Evolutionary conservation across 2,888 invertebrate species (phyloP).

Genomic region (Aleiodes leptofemur): DNA sequence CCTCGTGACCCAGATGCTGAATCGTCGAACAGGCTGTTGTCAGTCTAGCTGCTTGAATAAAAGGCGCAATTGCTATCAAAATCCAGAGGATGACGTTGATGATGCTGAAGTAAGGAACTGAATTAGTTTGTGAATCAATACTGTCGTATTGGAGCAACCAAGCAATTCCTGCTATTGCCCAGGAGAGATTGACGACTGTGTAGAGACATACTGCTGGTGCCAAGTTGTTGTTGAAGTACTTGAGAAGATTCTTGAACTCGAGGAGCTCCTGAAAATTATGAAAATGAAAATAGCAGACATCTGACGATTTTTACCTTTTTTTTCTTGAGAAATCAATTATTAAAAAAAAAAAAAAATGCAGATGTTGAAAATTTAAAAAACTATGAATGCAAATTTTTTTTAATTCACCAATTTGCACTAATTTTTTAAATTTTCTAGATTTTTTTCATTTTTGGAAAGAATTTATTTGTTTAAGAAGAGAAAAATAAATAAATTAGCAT

Average conservation of each 20-base stretch:
- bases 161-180: constrained; percentile 82
- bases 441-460: too few relatives aligned
- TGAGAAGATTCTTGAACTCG: constrained; percentile 86
- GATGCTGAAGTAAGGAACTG: constrained; percentile 79
- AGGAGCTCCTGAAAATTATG: constrained; percentile 81
- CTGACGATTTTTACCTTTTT: too few relatives aligned
- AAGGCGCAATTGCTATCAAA: constrained; percentile 81
- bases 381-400: too few relatives aligned
- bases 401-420: too few relatives aligned
- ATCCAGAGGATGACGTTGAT: constrained; percentile 82
- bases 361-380: too few relatives aligned
- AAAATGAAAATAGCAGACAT: too few relatives aligned
- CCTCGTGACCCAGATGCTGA: constrained; percentile 86
- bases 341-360: neutral
- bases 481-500: too few relatives aligned
- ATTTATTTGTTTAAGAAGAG: too few relatives aligned
- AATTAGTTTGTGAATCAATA: constrained; percentile 79
- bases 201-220: constrained; percentile 87
- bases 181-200: constrained; percentile 85
- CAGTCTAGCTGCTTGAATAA: constrained; percentile 87
- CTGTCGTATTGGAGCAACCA: constrained; percentile 82
- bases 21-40: constrained; percentile 84
- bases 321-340: neutral
- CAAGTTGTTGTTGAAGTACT: constrained; percentile 86
- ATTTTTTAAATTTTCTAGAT: too few relatives aligned